phyloP scores from a whole-genome alignment of 2,797 vertebrate species.

The Anguilla anguilla region DNA sequence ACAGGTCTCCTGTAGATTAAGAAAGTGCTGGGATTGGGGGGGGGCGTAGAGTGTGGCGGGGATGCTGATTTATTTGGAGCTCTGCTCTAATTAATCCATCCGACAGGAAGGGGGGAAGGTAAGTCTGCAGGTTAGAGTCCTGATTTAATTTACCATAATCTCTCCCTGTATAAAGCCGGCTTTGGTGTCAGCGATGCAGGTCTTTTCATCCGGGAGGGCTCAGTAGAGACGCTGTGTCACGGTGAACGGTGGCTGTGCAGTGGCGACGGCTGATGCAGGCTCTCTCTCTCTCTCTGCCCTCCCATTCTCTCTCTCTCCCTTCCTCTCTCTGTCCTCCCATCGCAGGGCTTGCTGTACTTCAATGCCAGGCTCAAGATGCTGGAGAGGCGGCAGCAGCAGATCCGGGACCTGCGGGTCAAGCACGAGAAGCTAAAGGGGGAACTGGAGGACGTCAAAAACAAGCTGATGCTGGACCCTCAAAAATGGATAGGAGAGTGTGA shows the following conservation, averaged over 20 bases:
- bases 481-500: constrained; percentile 96
- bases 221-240: neutral
- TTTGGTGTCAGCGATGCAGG: neutral
- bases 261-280: neutral
- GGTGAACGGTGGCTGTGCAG: neutral
- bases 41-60: neutral
- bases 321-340: neutral
- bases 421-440: constrained; percentile 83
- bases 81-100: constrained; percentile 53
- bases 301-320: neutral
- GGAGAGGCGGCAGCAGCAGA: constrained; percentile 89
- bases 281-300: neutral
- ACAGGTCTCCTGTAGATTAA: constrained; percentile 44
- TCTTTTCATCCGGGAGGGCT: neutral
- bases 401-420: constrained; percentile 83
- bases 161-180: constrained; percentile 22
- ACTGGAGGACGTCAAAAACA: constrained; percentile 88
- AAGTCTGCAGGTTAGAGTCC: constrained; percentile 42
- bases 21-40: constrained; percentile 21
- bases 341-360: constrained; percentile 84
- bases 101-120: constrained; percentile 31
- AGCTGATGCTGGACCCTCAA: constrained; percentile 92
- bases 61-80: constrained; percentile 53
- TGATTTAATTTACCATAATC: constrained; percentile 45
- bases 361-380: constrained; percentile 83